phyloP scores from a whole-genome alignment of 2,888 invertebrate species.

The Aplocera efformata region DNA sequence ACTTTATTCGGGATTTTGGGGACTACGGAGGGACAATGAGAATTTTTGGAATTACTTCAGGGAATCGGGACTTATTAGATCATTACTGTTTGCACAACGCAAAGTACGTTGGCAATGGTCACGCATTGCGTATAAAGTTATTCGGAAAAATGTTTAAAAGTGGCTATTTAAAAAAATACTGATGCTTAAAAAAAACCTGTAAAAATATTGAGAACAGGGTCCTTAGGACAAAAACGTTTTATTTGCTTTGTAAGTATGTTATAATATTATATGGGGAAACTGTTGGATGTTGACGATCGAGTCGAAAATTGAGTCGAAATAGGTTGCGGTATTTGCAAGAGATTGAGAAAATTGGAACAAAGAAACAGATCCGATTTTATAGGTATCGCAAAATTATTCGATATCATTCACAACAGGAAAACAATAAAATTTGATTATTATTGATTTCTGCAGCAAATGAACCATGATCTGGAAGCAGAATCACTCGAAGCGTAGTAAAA shows the following conservation, averaged over 20 bases:
- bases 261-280: too few species aligned
- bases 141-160: too few species aligned
- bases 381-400: neutral
- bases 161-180: too few species aligned
- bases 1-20: conserved; percentile 13
- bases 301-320: too few species aligned
- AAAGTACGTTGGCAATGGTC: neutral
- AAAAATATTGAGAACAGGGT: too few species aligned
- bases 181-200: too few species aligned
- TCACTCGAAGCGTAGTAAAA: conserved; percentile 5
- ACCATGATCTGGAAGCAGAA: conserved; percentile 8
- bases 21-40: conserved; percentile 4
- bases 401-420: conserved; percentile 5
- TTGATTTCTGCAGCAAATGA: conserved; percentile 19
- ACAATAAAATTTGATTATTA: conserved; percentile 17
- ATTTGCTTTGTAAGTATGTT: too few species aligned
- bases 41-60: conserved; percentile 16
- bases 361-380: neutral
- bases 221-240: too few species aligned
- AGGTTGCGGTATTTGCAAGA: too few species aligned
- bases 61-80: conserved; percentile 6
- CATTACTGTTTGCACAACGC: neutral
- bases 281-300: too few species aligned
- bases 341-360: neutral
- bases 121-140: neutral